These are phyloP conservation scores for Coracopsis vasa DNA, from an alignment of 2,113 vertebrate genomes.

Conservation along the genomic window DNA sequence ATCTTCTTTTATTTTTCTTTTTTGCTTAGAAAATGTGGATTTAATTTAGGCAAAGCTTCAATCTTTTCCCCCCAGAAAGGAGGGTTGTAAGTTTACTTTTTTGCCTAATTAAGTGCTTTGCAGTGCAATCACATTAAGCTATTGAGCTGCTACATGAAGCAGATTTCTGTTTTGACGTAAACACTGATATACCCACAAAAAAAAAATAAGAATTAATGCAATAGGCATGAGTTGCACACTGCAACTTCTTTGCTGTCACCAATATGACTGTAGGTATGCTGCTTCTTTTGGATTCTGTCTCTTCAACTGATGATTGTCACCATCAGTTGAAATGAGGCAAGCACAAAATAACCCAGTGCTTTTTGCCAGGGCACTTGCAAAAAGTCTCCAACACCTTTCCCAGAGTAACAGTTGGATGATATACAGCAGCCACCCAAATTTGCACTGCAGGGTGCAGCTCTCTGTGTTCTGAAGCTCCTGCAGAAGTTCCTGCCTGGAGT, in stretches of 20 bases:
- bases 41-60: neutral
- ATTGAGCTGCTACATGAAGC: neutral
- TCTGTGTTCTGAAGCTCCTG: no score
- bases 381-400: neutral
- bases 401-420: neutral
- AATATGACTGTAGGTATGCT: neutral
- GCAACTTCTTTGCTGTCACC: neutral
- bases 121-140: neutral
- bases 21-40: neutral
- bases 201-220: neutral
- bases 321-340: neutral
- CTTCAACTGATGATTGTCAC: neutral
- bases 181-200: neutral
- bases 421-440: neutral
- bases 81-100: neutral
- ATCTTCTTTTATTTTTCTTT: neutral
- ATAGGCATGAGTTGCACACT: accelerated
- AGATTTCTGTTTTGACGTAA: neutral
- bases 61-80: neutral
- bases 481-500: no score
- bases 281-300: neutral
- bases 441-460: neutral
- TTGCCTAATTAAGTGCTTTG: neutral
- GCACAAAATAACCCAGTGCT: neutral
- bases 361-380: neutral